Percentiles rank a stretch among this genome's conserved stretches.
These are phyloP conservation scores for Harpalus rufipes DNA, from an alignment of 2,888 invertebrate genomes.

Conservation along the genomic window DNA sequence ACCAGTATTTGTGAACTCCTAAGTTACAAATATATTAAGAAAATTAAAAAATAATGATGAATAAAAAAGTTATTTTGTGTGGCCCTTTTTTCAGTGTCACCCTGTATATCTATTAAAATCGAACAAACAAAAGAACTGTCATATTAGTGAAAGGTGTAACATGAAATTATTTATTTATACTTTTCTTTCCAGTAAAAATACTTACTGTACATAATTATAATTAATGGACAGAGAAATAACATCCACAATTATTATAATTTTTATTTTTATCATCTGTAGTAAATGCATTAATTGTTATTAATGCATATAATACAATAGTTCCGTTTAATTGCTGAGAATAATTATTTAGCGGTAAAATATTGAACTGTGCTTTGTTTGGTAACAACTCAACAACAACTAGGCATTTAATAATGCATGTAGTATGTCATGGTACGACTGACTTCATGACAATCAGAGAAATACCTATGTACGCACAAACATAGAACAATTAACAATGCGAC, in stretches of 20 bases:
- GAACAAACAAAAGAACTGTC: too few relatives aligned
- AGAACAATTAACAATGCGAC: background rate
- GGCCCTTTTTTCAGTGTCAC: too few relatives aligned
- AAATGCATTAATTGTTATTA: background rate
- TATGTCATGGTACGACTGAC: background rate
- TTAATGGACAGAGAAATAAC: too few relatives aligned
- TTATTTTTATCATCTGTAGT: background rate
- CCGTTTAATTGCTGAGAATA: background rate
- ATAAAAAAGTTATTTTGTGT: too few relatives aligned
- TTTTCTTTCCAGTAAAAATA: too few relatives aligned
- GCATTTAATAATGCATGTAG: background rate
- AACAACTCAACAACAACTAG: background rate
- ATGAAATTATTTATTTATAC: too few relatives aligned
- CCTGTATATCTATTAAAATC: too few relatives aligned
- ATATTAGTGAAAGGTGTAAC: too few relatives aligned
- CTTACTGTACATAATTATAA: too few relatives aligned
- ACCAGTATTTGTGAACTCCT: too few relatives aligned
- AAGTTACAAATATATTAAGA: too few relatives aligned
- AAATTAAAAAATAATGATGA: too few relatives aligned
- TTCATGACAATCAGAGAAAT: background rate
- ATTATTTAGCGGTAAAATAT: conserved; percentile 1
- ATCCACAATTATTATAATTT: background rate
- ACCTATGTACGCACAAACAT: background rate
- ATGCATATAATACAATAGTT: background rate
- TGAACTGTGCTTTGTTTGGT: background rate